Evolutionary conservation across 2,797 vertebrate genomes (phyloP).

Genomic region (Phoeniculus purpureus): DNA sequence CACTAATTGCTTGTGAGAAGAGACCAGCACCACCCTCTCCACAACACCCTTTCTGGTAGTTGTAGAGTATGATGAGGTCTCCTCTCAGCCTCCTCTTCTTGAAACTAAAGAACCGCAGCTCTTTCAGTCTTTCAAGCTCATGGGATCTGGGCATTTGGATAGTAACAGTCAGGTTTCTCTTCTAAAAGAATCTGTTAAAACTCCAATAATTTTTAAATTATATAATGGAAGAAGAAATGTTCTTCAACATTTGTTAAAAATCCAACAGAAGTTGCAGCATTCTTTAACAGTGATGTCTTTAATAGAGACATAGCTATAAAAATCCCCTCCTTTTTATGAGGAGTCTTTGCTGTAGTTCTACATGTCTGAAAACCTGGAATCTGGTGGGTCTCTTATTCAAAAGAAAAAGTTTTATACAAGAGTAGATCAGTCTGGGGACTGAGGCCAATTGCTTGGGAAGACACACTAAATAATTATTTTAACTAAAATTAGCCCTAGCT

Average conservation of each 20-base stretch:
- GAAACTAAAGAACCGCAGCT: no score
- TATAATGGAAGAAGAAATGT: background rate
- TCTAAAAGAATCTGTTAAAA: background rate
- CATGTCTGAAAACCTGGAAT: background rate
- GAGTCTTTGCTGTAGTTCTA: background rate
- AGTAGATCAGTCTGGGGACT: background rate
- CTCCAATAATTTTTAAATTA: rapidly evolving
- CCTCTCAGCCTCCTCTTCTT: no score
- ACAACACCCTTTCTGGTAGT: no score
- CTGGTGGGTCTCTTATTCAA: background rate
- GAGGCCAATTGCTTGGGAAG: background rate
- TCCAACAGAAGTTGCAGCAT: rapidly evolving
- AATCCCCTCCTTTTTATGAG: rapidly evolving
- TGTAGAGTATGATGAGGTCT: no score
- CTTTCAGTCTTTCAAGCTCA: no score
- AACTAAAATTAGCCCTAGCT: background rate
- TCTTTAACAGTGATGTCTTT: background rate
- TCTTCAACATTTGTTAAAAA: background rate
- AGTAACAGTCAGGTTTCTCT: no score
- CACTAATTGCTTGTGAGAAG: no score
- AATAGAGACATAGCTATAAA: background rate
- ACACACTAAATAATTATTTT: background rate
- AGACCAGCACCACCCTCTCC: no score
- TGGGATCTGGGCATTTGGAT: no score
- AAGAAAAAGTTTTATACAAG: background rate